phyloP scores from a whole-genome alignment of 2,888 invertebrate species.

The Ryuthela nishihirai region DNA sequence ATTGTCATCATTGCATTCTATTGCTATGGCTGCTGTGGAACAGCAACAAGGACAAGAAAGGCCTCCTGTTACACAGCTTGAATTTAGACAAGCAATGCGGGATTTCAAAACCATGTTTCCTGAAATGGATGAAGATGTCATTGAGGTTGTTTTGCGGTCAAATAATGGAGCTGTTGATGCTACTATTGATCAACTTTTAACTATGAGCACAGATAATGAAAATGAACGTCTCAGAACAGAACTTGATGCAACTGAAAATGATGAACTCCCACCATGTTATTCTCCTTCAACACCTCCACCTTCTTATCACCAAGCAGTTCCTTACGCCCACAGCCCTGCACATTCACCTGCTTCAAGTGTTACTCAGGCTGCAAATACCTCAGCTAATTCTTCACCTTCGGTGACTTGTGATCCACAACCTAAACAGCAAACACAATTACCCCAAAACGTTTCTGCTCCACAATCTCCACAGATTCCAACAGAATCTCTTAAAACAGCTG shows the following conservation, averaged over 20 bases:
- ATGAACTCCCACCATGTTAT: constrained; percentile 41
- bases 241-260: constrained; percentile 43
- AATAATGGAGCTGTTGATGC: constrained; percentile 70
- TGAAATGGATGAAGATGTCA: constrained; percentile 81
- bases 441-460: not conserved
- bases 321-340: constrained; percentile 37
- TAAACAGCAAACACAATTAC: too few species aligned
- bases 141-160: constrained; percentile 62
- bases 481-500: not conserved
- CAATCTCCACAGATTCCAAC: not conserved
- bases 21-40: constrained; percentile 31
- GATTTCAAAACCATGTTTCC: constrained; percentile 92
- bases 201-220: constrained; percentile 82
- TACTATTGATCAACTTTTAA: constrained; percentile 82
- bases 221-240: constrained; percentile 70
- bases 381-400: too few species aligned
- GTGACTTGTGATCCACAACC: too few species aligned
- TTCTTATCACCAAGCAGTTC: constrained; percentile 44
- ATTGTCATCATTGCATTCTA: too few species aligned
- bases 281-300: constrained; percentile 44
- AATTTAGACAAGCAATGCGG: constrained; percentile 80
- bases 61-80: constrained; percentile 54
- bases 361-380: too few species aligned
- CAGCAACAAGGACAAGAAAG: constrained; percentile 33
- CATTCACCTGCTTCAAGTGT: constrained; percentile 7